Evolutionary conservation across 2,797 vertebrate genomes (phyloP).

Genomic region (Meriones psammophilus): DNA sequence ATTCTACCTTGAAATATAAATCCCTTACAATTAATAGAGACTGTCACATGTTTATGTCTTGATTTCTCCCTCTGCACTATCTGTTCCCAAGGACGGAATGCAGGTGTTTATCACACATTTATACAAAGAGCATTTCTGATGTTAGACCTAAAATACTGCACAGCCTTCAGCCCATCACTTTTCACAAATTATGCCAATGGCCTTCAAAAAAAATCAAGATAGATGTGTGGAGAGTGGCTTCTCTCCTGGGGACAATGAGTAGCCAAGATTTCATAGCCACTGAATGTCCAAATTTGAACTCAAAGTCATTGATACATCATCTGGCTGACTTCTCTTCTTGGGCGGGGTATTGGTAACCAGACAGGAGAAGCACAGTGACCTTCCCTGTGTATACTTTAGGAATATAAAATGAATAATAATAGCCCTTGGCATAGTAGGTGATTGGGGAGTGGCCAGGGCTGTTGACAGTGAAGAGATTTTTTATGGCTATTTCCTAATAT

Average conservation of each 20-base stretch:
- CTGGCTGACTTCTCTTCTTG: not conserved
- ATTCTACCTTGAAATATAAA: slow-evolving; percentile 77
- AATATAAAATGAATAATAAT: slow-evolving; percentile 60
- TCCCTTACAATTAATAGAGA: slow-evolving; percentile 70
- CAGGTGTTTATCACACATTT: not conserved
- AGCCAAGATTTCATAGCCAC: not conserved
- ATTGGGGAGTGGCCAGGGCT: not conserved
- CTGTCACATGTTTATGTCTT: slow-evolving; percentile 51
- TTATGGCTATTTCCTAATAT: slow-evolving; percentile 45
- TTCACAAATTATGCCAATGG: not conserved
- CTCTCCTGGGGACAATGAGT: not conserved
- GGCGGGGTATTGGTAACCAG: not conserved
- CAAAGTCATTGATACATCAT: not conserved
- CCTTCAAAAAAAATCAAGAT: not conserved
- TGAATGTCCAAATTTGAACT: not conserved
- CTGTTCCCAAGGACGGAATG: slow-evolving; percentile 22
- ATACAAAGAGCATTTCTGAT: not conserved
- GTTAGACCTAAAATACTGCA: not conserved
- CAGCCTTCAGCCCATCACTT: not conserved
- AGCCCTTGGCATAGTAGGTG: rapidly evolving
- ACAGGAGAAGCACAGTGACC: not conserved
- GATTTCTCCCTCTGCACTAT: slow-evolving; percentile 12
- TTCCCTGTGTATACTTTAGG: slow-evolving; percentile 44
- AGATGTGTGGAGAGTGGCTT: not conserved
- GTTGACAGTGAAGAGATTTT: not conserved